Evolutionary conservation across 37 sponge, comb jelly and placozoan species (phyloP).

Genomic region (Sycon ciliatum): DNA sequence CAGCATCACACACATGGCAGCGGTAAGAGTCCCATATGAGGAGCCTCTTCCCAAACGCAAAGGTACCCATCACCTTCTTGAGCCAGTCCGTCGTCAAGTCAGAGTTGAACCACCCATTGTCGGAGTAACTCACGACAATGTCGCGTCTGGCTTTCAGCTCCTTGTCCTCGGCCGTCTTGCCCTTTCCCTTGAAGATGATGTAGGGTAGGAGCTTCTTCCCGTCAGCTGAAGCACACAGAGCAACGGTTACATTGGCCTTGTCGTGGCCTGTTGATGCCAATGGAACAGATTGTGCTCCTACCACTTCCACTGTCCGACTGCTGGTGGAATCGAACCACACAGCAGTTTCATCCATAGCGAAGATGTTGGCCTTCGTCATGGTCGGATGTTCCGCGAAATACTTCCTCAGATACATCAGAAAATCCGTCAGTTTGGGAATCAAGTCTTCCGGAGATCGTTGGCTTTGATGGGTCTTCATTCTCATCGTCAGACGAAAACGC

Average conservation of each 20-base stretch:
- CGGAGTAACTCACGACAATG: conserved; percentile 23
- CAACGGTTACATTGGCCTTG: conserved; percentile 44
- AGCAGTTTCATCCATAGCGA: conserved; percentile 59
- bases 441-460: too few species aligned
- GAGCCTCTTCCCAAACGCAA: conserved; percentile 37
- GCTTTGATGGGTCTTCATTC: too few species aligned
- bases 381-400: too few species aligned
- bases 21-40: conserved; percentile 52
- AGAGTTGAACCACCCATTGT: conserved; percentile 54
- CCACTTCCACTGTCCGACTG: conserved; percentile 32
- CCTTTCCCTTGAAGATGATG: conserved; percentile 49
- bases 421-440: too few species aligned
- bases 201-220: conserved; percentile 44
- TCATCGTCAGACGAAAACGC: too few species aligned
- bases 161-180: conserved; percentile 19
- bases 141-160: conserved; percentile 10
- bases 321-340: conserved; percentile 59
- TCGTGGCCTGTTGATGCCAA: conserved; percentile 51
- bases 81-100: conserved; percentile 44
- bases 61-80: conserved; percentile 24
- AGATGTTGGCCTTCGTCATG: too few species aligned
- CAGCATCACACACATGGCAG: conserved; percentile 35
- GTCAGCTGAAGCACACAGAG: conserved; percentile 41
- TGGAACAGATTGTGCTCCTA: conserved; percentile 45
- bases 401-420: too few species aligned